Evolutionary conservation across 2,888 invertebrate genomes (phyloP).

Genomic region (Ichneumon xanthorius): DNA sequence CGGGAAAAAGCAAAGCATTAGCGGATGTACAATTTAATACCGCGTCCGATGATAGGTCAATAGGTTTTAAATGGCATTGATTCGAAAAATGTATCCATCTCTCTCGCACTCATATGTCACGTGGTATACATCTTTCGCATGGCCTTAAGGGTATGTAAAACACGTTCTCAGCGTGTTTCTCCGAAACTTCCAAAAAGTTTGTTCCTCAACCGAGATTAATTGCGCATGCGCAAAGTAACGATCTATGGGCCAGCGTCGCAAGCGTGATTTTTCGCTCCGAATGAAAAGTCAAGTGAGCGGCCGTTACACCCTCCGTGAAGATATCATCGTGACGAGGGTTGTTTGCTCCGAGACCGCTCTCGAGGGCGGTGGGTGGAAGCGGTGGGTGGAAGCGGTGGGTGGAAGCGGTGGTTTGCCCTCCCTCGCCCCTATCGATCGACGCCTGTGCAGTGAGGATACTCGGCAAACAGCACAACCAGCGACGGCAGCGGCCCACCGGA

Average conservation of each 20-base stretch:
- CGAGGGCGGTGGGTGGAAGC: conserved; percentile 30
- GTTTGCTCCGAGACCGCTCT: conserved; percentile 12
- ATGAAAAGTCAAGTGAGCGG: conserved; percentile 4
- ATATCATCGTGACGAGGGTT: conserved; percentile 2
- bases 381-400: conserved; percentile 44
- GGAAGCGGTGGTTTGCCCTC: conserved; percentile 66
- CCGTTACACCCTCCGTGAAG: conserved; percentile 30
- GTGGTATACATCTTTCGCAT: too few relatives aligned
- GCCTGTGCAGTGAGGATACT: conserved; percentile 79
- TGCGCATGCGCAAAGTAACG: neutral
- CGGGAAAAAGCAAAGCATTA: too few relatives aligned
- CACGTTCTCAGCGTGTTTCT: too few relatives aligned
- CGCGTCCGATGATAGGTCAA: too few relatives aligned
- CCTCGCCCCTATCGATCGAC: conserved; percentile 79
- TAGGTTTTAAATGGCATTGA: too few relatives aligned
- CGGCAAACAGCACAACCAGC: conserved; percentile 68
- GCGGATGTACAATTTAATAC: too few relatives aligned
- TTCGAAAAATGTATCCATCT: too few relatives aligned
- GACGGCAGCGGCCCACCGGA: conserved; percentile 70
- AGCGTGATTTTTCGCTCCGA: neutral
- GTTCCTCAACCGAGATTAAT: neutral
- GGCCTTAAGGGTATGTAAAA: too few relatives aligned
- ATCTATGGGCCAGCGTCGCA: neutral
- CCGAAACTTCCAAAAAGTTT: neutral
- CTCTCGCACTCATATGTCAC: too few relatives aligned